These are phyloP conservation scores for Rissa tridactyla DNA, from an alignment of 2,113 vertebrate species.

Conservation along the genomic window DNA sequence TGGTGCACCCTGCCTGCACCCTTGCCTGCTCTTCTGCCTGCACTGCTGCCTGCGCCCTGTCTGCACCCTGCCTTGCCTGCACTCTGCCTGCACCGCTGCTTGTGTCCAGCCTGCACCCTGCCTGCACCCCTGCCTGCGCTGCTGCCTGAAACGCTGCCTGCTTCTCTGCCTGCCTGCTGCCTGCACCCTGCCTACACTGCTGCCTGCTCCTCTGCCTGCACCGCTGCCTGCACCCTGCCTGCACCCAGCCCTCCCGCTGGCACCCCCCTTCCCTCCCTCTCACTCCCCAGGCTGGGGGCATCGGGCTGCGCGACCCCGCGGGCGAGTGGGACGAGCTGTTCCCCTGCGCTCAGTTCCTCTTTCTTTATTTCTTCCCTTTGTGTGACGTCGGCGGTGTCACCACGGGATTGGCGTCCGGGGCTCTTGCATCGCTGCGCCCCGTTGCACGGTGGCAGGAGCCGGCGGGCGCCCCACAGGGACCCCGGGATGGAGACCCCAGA, in stretches of 20 bases:
- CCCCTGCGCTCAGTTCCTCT: constrained; percentile 19
- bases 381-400: constrained; percentile 45
- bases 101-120: background rate
- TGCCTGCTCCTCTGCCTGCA: background rate
- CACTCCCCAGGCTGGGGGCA: too few relatives aligned
- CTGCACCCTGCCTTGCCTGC: too few relatives aligned
- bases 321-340: background rate
- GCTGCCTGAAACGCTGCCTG: background rate
- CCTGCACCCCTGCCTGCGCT: background rate
- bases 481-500: background rate
- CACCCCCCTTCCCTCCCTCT: background rate
- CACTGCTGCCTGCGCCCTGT: too few relatives aligned
- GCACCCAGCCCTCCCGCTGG: background rate
- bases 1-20: background rate
- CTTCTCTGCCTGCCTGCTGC: background rate
- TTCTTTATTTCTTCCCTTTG: constrained; percentile 30
- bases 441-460: background rate
- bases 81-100: too few relatives aligned
- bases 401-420: background rate
- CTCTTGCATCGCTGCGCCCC: background rate
- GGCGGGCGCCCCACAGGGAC: background rate
- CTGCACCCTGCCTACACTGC: background rate
- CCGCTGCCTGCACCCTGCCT: background rate
- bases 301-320: background rate
- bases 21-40: too few relatives aligned